These are phyloP conservation scores for Carlito syrichta DNA, from an alignment of 2,113 vertebrate species.

Conservation along the genomic window DNA sequence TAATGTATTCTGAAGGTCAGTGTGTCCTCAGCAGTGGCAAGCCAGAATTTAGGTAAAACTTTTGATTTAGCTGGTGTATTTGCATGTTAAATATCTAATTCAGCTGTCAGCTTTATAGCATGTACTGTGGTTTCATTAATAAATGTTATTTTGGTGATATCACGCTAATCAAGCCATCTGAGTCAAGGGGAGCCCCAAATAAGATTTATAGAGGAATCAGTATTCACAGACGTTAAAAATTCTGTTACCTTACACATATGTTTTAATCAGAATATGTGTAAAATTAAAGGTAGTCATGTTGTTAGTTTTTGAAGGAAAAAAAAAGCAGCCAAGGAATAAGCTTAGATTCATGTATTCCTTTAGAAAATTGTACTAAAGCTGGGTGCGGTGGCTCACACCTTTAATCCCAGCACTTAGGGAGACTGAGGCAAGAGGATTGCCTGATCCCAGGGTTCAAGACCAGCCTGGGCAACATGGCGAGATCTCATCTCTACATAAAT, in stretches of 20 bases:
- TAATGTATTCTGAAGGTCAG: neutral
- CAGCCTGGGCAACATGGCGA: no score
- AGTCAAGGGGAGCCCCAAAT: neutral
- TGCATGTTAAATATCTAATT: conserved; percentile 37
- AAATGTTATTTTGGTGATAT: conserved; percentile 47
- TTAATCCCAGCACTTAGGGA: no score
- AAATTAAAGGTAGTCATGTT: neutral
- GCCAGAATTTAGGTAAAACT: neutral
- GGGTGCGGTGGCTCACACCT: no score
- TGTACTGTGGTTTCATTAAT: conserved; percentile 58
- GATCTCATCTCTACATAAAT: no score
- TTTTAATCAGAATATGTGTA: neutral
- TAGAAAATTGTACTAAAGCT: neutral
- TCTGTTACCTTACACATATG: neutral
- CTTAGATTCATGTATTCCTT: neutral
- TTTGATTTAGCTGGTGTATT: neutral
- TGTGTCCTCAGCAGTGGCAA: neutral
- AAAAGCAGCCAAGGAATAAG: neutral
- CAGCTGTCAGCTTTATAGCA: conserved; percentile 38
- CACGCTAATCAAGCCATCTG: neutral
- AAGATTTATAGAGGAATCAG: conserved; percentile 58
- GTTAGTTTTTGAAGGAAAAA: neutral
- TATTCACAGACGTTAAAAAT: conserved; percentile 40
- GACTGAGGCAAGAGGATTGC: no score
- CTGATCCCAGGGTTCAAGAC: no score